Evolutionary conservation across 1,140 invertebrate species (phyloP), one percentile per base, ranked within the genome.

Genomic region (Cotesia typhae): DNA sequence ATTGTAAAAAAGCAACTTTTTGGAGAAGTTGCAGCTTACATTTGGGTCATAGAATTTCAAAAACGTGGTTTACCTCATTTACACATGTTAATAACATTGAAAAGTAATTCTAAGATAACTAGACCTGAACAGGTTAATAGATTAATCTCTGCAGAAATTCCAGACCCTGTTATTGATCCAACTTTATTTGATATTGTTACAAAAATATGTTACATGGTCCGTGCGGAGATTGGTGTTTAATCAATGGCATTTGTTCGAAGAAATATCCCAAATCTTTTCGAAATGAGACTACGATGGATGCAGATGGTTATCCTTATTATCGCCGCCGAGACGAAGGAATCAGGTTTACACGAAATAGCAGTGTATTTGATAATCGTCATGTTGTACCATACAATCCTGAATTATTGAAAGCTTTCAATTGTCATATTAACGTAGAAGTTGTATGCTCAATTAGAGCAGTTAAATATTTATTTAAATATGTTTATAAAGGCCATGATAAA

Each of bases 201-300:
- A 38, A 66, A 72, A 75, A 76, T 65, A 76, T 75, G 73, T 74
- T 74, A 9, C 80, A 83, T 75, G 78, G 77, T 52, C 82, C 81
- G 52, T 83, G 81, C 20, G 20, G 20, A 28, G 20, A 28, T 28
- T 28, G 20, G 20, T 28, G 20, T 28, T 28, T 28, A 28, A 47
- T 41, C 3, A 17, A 47, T 41, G 20, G 5, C 10, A n/a, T 6
- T 17, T 66, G 36, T 66, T 14, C 36, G n/a, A 41, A 66, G n/a
- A 14, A 51, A 51, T 66, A 17, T 38, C 64, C 36, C 4, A 66
- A 66, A 66, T 3, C 3, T 17, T 66, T 66, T 47, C 35, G 7
- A 47, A 17, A 14, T 3, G 38, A 51, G 28, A 66, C 64, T 17
- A 9, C 41, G 20, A 66, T 66, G 38, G 37, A 66, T 66, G 64